Conservation (phyloP, 1,140 invertebrate species). For the Bicyclus anynana region DNA sequence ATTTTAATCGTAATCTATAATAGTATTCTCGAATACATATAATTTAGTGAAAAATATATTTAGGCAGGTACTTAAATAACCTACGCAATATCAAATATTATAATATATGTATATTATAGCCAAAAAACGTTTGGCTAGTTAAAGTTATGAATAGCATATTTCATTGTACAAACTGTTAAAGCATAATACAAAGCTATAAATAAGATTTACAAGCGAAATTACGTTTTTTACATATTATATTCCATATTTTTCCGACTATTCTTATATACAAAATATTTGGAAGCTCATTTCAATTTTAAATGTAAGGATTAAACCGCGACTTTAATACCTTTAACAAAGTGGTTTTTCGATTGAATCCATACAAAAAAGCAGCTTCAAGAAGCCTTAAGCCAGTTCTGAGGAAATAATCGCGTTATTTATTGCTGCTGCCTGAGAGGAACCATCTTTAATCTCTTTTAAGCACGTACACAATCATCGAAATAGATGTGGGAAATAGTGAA, state of each 20-base stretch:
- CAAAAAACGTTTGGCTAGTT: not conserved
- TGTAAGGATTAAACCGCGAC: slow-evolving; percentile 22
- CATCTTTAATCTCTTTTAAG: slow-evolving; percentile 69
- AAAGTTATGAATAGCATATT: not conserved
- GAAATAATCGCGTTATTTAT: slow-evolving; percentile 75
- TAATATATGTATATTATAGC: too few relatives aligned
- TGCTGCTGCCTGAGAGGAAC: slow-evolving; percentile 46
- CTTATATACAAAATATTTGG: slow-evolving; percentile 11
- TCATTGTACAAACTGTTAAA: not conserved
- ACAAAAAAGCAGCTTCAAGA: slow-evolving; percentile 34
- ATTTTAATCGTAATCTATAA: too few relatives aligned
- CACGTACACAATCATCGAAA: slow-evolving; percentile 33
- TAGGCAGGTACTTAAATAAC: too few relatives aligned
- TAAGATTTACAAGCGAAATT: not conserved
- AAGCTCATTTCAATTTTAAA: slow-evolving; percentile 24
- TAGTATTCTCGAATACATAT: too few relatives aligned
- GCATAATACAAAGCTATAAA: not conserved
- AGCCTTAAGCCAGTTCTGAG: slow-evolving; percentile 54
- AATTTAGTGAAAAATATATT: too few relatives aligned
- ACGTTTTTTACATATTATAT: not conserved
- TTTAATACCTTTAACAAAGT: slow-evolving; percentile 55
- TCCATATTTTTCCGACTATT: not conserved
- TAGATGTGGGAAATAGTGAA: slow-evolving; percentile 2
- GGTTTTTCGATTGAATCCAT: slow-evolving; percentile 51
- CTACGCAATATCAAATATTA: too few relatives aligned